phyloP scores from a whole-genome alignment of 2,888 invertebrate genomes.

The Epistrophella euchroma region DNA sequence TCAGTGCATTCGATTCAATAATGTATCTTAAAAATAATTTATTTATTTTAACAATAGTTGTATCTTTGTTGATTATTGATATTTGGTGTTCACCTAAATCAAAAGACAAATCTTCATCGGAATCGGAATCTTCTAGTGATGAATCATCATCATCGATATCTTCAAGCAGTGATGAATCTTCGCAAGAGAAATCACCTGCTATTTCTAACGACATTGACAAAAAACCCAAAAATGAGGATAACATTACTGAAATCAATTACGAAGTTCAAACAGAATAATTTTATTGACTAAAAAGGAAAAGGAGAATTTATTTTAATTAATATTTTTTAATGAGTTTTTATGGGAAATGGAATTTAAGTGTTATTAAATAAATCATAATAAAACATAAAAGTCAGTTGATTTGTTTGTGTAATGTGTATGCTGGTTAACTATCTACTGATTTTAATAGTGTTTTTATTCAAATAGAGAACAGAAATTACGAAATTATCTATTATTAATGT shows the following conservation, averaged over 20 bases:
- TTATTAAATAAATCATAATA: no score
- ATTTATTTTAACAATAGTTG: neutral
- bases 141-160: slow-evolving; percentile 4
- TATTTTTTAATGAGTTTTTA: no score
- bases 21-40: neutral
- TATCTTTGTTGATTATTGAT: slow-evolving; percentile 1
- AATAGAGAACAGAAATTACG: no score
- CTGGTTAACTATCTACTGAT: no score
- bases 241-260: neutral
- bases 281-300: no score
- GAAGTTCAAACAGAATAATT: neutral
- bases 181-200: neutral
- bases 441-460: no score
- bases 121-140: neutral
- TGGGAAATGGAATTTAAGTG: no score
- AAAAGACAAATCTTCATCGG: neutral
- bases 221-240: neutral
- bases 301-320: no score
- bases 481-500: no score
- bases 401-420: no score
- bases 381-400: no score
- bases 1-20: neutral
- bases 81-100: neutral
- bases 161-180: neutral
- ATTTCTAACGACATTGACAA: neutral